phyloP scores from a whole-genome alignment of 2,797 vertebrate genomes.

The Numenius phaeopus region DNA sequence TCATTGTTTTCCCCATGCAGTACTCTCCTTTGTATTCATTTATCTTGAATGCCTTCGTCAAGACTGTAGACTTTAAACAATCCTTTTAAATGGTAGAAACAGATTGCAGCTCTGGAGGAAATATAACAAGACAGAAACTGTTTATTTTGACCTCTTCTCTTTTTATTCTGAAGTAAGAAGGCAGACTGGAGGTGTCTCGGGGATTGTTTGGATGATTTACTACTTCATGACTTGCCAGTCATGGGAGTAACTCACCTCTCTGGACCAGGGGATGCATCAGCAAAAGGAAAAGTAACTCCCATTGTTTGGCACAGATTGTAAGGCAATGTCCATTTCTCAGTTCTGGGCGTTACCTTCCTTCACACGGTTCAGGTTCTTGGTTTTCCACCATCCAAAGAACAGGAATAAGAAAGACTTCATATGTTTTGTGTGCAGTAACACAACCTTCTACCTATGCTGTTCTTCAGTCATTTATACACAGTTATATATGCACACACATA shows the following conservation, averaged over 20 bases:
- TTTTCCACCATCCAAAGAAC: background rate
- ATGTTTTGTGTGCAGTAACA: conserved; percentile 5
- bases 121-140: background rate
- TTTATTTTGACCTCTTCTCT: conserved; percentile 31
- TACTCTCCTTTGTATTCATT: background rate
- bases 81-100: background rate
- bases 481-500: conserved; percentile 55
- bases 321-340: background rate
- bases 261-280: background rate
- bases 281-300: conserved; percentile 16
- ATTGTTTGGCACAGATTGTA: background rate
- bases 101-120: conserved; percentile 4
- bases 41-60: background rate
- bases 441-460: conserved; percentile 79
- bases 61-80: background rate
- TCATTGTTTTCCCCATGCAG: background rate
- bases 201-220: background rate
- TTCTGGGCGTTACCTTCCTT: conserved; percentile 15
- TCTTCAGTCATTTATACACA: conserved; percentile 56
- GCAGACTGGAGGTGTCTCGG: background rate
- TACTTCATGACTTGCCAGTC: background rate
- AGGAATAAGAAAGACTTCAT: conserved; percentile 18
- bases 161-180: background rate
- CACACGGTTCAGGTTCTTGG: background rate
- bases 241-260: background rate